Conservation (phyloP, 2,797 vertebrate species). For the Dermochelys coriacea region DNA sequence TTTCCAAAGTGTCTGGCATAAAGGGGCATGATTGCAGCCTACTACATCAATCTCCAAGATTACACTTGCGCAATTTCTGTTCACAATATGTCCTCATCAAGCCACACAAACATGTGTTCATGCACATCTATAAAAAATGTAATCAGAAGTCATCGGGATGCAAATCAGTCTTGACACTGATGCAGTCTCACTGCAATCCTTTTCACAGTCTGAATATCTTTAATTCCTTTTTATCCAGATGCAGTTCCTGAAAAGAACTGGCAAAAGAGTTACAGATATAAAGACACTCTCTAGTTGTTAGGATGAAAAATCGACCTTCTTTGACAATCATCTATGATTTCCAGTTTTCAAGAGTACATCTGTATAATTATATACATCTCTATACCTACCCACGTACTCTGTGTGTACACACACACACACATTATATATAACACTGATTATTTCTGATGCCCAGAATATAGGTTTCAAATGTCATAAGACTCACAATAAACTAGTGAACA, state of each 20-base stretch:
- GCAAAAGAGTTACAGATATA: conserved; percentile 2
- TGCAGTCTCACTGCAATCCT: conserved; percentile 11
- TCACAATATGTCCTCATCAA: neutral
- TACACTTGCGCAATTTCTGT: neutral
- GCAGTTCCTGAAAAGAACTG: conserved; percentile 42
- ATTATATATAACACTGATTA: neutral
- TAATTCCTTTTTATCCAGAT: conserved; percentile 38
- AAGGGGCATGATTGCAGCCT: neutral
- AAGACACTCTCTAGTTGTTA: neutral
- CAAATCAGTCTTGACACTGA: conserved; percentile 46
- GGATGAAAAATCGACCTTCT: conserved; percentile 20
- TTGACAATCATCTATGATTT: conserved; percentile 25
- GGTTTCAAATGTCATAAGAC: neutral
- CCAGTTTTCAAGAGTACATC: neutral
- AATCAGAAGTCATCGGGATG: conserved; percentile 40
- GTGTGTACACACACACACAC: neutral
- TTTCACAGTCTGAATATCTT: conserved; percentile 52
- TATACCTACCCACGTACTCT: fast-evolving
- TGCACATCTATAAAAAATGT: conserved; percentile 36
- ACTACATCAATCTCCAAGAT: conserved; percentile 1
- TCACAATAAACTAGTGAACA: neutral
- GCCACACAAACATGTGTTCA: neutral
- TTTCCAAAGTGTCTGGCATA: neutral
- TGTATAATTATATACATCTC: neutral
- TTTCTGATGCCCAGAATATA: neutral